Evolutionary conservation across 2,888 invertebrate species (phyloP).

Genomic region (Phyllotreta cruciferae): DNA sequence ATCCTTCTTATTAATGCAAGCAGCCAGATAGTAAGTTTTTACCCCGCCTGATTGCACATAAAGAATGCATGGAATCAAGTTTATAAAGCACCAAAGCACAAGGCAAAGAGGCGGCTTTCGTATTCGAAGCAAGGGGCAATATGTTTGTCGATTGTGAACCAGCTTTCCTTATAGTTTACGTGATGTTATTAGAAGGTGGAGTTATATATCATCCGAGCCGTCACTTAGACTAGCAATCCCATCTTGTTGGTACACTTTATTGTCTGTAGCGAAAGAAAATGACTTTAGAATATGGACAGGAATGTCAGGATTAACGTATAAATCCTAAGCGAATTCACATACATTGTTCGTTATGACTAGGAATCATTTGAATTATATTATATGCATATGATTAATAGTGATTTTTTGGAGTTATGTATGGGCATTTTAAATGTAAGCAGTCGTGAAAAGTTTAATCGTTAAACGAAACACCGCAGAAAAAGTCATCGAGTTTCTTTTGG

Average conservation of each 20-base stretch:
- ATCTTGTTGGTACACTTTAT: constrained; percentile 51
- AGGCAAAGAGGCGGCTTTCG: constrained; percentile 40
- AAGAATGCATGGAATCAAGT: constrained; percentile 24
- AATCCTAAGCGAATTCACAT: too few species aligned
- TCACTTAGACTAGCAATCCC: constrained; percentile 52
- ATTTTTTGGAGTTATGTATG: not conserved
- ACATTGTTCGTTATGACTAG: too few species aligned
- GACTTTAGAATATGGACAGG: constrained; percentile 37
- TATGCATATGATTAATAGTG: not conserved
- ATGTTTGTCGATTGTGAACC: constrained; percentile 53
- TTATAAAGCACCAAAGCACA: constrained; percentile 27
- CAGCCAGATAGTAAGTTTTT: too few species aligned
- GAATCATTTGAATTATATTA: too few species aligned
- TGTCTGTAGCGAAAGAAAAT: constrained; percentile 47
- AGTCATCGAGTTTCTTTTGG: constrained; percentile 13
- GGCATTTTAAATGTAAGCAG: not conserved
- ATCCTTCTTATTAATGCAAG: not conserved
- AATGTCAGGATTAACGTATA: not conserved
- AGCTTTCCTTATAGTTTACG: constrained; percentile 55
- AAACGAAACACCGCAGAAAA: constrained; percentile 13
- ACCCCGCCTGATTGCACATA: too few species aligned
- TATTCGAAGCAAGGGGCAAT: constrained; percentile 47
- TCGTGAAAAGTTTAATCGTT: not conserved
- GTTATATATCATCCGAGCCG: constrained; percentile 53
- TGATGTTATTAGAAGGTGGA: constrained; percentile 55